Evolutionary conservation across 2,113 vertebrate species (phyloP).

Genomic region (Oxyura jamaicensis): DNA sequence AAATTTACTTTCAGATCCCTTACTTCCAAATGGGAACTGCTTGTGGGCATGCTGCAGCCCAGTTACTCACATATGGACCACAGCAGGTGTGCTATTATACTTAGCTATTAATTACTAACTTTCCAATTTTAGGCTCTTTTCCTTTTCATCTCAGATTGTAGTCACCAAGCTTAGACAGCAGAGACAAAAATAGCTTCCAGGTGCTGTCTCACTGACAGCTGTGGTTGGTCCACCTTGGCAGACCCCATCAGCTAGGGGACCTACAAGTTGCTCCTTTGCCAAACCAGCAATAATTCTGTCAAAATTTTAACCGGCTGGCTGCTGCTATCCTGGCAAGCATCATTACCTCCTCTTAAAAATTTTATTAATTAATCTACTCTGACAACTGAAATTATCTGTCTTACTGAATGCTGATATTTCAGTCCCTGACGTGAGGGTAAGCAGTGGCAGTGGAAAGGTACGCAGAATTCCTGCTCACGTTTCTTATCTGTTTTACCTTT

Average conservation of each 20-base stretch:
- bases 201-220: background rate
- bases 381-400: background rate
- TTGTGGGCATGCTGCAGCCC: background rate
- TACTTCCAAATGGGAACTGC: background rate
- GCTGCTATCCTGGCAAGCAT: background rate
- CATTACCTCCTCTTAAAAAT: background rate
- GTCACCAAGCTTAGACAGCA: background rate
- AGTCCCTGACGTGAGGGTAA: background rate
- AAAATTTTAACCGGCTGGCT: background rate
- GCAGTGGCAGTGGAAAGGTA: background rate
- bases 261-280: background rate
- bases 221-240: background rate
- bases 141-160: background rate
- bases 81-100: background rate
- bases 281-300: background rate
- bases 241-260: background rate
- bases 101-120: background rate
- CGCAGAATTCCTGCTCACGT: background rate
- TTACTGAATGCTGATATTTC: background rate
- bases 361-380: background rate
- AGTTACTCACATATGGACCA: background rate
- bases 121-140: background rate
- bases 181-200: background rate
- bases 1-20: background rate
- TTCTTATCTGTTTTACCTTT: background rate